Evolutionary conservation across 1,140 invertebrate genomes (phyloP).

Genomic region (Leguminivora glycinivorella): DNA sequence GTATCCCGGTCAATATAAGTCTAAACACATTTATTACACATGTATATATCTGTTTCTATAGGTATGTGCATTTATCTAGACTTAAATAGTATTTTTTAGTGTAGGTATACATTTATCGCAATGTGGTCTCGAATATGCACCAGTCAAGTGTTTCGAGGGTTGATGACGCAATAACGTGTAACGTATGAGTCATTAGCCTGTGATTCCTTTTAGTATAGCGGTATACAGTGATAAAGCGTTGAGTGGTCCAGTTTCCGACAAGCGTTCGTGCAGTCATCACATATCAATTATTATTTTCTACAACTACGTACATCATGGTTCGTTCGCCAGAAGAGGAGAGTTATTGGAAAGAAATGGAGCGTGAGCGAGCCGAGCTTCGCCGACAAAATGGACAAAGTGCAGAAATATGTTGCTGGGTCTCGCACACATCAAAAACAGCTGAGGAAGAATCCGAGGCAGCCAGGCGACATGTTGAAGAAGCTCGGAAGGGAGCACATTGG

Average conservation of each 20-base stretch:
- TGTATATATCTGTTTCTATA: no score
- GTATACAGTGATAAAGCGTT: no score
- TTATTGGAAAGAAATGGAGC: background rate
- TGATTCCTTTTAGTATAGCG: background rate
- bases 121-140: no score
- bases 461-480: conserved; percentile 1
- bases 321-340: background rate
- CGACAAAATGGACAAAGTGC: conserved; percentile 1
- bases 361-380: background rate
- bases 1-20: no score
- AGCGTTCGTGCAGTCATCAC: background rate
- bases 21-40: no score
- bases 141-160: background rate
- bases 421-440: background rate
- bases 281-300: background rate
- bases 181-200: background rate
- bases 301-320: no score
- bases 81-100: no score
- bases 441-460: background rate
- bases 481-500: background rate
- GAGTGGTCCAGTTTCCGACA: background rate
- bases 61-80: no score
- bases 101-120: no score
- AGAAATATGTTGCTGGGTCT: background rate
- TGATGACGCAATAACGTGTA: background rate